Evolutionary conservation across 1,140 invertebrate genomes (phyloP), one percentile per base, ranked within the genome.

Genomic region (Holotrichia oblita): DNA sequence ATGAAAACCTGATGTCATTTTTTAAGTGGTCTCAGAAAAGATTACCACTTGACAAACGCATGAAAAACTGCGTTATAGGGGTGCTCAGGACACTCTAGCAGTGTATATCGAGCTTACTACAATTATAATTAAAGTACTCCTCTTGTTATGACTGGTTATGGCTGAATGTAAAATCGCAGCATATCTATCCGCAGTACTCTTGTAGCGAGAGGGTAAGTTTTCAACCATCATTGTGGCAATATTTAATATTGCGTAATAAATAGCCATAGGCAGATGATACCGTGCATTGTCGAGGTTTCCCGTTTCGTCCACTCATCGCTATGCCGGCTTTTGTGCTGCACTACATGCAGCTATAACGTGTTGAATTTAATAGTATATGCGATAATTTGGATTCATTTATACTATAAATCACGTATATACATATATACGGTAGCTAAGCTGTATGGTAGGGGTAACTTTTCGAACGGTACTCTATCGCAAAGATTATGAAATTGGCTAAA

Each of bases 171-270:
- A 61, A 22, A 22, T n/a, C 59, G n/a, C n/a, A 2, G 59, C 17
- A 61, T 61, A 20, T 22, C 7, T 20, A 61, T 61, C 7, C 20
- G 59, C 14, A 61, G 42, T 14, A 14, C 12, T 55, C 14, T 69
- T 69, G 4, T 34, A 69, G 12, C 22, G 20, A 48, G 44, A 55
- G 61, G 61, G 22, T 69, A 34, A 27, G 61, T 34, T 9, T 10
- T 6, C 12, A 69, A 9, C 12, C 20, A 34, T n/a, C 12, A 14
- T 69, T 69, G 61, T 69, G 20, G 22, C 20, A 69, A 69, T 69
- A 69, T 69, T 27, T 69, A 69, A 69, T 69, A 69, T 69, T 69
- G 24, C 20, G 12, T 9, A 69, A 27, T 69, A 69, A 69, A 69
- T 69, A 14, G 6, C 10, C 61, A 69, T 6, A 34, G 61, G 61